Evolutionary conservation across 1,140 invertebrate species (phyloP), one percentile per base, ranked within the genome.

Genomic region (Cotesia vestalis): DNA sequence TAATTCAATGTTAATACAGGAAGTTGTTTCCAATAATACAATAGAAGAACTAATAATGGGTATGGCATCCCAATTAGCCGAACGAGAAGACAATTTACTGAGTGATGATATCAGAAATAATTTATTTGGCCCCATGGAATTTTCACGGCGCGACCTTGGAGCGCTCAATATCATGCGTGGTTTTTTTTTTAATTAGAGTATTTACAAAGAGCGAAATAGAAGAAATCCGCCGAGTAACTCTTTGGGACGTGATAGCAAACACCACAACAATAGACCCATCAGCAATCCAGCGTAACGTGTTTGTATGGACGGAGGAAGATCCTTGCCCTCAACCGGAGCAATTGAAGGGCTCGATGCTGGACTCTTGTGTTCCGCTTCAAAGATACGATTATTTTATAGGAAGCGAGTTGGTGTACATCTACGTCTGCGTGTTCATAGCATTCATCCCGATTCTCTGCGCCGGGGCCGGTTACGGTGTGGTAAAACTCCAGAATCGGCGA

Each of bases 151-250:
- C 9, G 98, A 99, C 88, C 89, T 98, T 52, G 97, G 96, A 0
- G 96, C 97, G 0, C 86, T 98, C 4, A 99, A 98, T 77, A 99
- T 99, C 51, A 99, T 99, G 98, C 88, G 97, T 64, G 98, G 97
- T 53, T 70, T 61, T 55, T n/a, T 74, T 63, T 73, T 59, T 72
- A 80, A 85, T 53, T 81, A 96, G 95, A 4, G 91, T 99, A 52
- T 98, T 99, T 79, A 96, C 94, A 0, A 87, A 88, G 55, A 91
- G 92, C 66, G 97, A 99, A 86, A 95, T 99, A 4, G 90, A 90
- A 36, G 91, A 94, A 72, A 92, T 99, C 8, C 89, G 91, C 14
- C 90, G 91, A 55, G 92, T 97, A 1, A 93, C 88, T 0, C 80
- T 98, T 4, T 96, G 92, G 90, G 96, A 98, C 78, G 90, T 98